Evolutionary conservation across 64 coral and sea anemone species (phyloP).

Genomic region (Actinia equina): DNA sequence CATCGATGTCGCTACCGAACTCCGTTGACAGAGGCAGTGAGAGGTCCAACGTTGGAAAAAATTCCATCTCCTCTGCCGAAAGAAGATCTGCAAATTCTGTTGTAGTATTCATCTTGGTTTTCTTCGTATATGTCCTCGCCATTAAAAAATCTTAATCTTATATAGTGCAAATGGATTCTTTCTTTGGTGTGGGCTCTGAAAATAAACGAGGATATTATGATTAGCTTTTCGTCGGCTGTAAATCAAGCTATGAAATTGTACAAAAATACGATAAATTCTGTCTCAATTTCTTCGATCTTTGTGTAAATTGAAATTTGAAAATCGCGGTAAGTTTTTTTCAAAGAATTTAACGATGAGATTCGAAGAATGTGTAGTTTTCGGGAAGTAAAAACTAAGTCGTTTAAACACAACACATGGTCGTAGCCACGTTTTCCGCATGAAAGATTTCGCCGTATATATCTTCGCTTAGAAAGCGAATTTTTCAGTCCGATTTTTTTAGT

Average conservation of each 20-base stretch:
- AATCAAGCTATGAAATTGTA: not conserved
- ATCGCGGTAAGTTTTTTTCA: not conserved
- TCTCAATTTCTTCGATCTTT: not conserved
- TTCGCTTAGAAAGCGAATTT: not conserved
- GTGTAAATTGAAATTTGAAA: not conserved
- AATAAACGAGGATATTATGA: conserved; percentile 6
- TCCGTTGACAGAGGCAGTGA: conserved; percentile 36
- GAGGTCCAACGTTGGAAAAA: conserved; percentile 38
- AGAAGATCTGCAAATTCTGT: conserved; percentile 50
- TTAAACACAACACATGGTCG: too few species aligned
- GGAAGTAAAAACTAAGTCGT: not conserved
- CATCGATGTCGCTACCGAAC: conserved; percentile 42
- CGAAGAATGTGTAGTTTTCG: not conserved
- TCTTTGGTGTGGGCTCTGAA: conserved; percentile 62
- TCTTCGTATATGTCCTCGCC: conserved; percentile 75
- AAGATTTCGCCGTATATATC: not conserved
- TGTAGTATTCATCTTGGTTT: conserved; percentile 72
- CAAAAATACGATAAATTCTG: not conserved
- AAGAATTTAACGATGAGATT: not conserved
- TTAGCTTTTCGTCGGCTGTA: conserved; percentile 2
- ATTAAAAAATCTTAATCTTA: conserved; percentile 50
- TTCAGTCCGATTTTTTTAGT: not conserved
- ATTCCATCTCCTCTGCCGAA: conserved; percentile 65
- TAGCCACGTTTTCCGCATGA: not conserved
- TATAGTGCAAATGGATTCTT: conserved; percentile 20